phyloP scores from a whole-genome alignment of 2,888 invertebrate genomes.

The Lydus trimaculatus region DNA sequence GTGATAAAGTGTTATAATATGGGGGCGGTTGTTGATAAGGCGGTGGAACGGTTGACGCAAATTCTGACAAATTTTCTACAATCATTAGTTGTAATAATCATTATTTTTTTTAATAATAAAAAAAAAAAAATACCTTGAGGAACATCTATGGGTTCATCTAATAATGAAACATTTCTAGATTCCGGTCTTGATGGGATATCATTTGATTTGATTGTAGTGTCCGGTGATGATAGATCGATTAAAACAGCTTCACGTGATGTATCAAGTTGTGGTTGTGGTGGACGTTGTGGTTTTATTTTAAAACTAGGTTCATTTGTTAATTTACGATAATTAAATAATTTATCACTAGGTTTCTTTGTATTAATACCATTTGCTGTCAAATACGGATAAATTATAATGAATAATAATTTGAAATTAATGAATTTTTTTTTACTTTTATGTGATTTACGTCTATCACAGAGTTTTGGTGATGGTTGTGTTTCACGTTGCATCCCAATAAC shows the following conservation, averaged over 20 bases:
- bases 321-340: slow-evolving; percentile 85
- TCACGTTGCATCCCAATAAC: slow-evolving; percentile 63
- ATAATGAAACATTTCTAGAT: slow-evolving; percentile 63
- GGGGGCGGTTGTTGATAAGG: slow-evolving; percentile 66
- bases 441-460: slow-evolving; percentile 62
- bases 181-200: slow-evolving; percentile 36
- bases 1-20: slow-evolving; percentile 62
- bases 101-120: too few relatives aligned
- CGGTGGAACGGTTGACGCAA: slow-evolving; percentile 53
- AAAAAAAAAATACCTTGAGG: slow-evolving; percentile 58
- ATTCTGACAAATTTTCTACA: slow-evolving; percentile 32
- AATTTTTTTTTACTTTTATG: slow-evolving; percentile 40
- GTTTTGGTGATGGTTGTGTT: slow-evolving; percentile 50
- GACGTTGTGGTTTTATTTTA: slow-evolving; percentile 57
- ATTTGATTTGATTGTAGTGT: slow-evolving; percentile 41
- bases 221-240: slow-evolving; percentile 76
- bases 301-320: slow-evolving; percentile 71
- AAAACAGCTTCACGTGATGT: slow-evolving; percentile 69
- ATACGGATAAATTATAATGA: slow-evolving; percentile 8
- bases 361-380: slow-evolving; percentile 36
- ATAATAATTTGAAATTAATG: neutral
- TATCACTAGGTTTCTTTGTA: slow-evolving; percentile 54
- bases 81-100: neutral
- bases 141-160: slow-evolving; percentile 79
- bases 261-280: slow-evolving; percentile 58